Percentiles rank a stretch among this genome's conserved stretches.
phyloP scores from a whole-genome alignment of 2,797 vertebrate species.

The Aplochiton taeniatus region DNA sequence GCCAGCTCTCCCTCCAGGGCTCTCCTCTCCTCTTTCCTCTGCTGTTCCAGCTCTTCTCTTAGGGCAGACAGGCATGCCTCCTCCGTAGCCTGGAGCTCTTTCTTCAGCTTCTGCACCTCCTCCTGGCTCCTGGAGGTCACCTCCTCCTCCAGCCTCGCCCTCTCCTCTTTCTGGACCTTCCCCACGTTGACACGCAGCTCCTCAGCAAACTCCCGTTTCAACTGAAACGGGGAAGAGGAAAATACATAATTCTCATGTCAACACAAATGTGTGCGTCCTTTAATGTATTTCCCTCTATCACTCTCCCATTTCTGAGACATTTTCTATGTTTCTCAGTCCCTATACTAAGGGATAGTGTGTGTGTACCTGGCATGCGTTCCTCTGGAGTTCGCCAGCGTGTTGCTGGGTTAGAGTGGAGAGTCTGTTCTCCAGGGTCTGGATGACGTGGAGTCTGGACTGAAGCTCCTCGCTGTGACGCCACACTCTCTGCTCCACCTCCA shows the following conservation, averaged over 20 bases:
- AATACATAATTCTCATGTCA: neutral
- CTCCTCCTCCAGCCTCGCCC: slow-evolving; percentile 21
- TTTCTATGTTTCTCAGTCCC: neutral
- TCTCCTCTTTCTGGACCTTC: slow-evolving; percentile 52
- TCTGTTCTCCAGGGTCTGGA: slow-evolving; percentile 71
- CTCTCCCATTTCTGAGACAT: too few species aligned
- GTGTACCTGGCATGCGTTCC: slow-evolving; percentile 54
- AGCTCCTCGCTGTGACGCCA: slow-evolving; percentile 70
- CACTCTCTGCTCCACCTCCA: slow-evolving; percentile 75
- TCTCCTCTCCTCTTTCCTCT: slow-evolving; percentile 62
- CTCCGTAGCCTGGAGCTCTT: slow-evolving; percentile 60
- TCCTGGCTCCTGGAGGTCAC: slow-evolving; percentile 48
- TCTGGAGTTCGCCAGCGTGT: slow-evolving; percentile 65
- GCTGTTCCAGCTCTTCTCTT: slow-evolving; percentile 57
- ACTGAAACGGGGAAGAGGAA: slow-evolving; percentile 29
- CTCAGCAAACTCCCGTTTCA: slow-evolving; percentile 62
- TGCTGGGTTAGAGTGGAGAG: slow-evolving; percentile 68
- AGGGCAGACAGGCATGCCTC: slow-evolving; percentile 66
- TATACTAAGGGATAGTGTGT: neutral
- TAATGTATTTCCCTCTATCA: neutral
- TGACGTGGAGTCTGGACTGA: slow-evolving; percentile 51
- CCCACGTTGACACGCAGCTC: slow-evolving; percentile 48
- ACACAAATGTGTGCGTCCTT: neutral
- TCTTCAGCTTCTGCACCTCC: slow-evolving; percentile 49
- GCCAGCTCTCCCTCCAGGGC: slow-evolving; percentile 70